Base-by-base conservation (phyloP, 2,113 vertebrate species). In the Cercocebus atys region DNA sequence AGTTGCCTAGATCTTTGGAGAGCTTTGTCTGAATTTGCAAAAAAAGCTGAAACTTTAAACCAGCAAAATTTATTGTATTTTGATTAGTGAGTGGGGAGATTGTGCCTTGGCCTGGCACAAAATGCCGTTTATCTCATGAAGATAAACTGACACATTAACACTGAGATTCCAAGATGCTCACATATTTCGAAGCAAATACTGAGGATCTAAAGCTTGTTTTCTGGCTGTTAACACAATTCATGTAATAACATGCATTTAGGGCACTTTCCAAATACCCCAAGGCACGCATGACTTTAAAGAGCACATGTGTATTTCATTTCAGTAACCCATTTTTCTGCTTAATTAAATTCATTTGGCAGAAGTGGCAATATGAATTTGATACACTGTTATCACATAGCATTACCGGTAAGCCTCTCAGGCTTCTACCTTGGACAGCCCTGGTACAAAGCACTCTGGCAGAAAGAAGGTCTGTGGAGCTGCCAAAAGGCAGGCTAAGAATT, bases 281-380 rank as follows among this genome's bases (percentile, higher is more conserved):
- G 97, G 98, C 97, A 97, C 0, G 25, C 82, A 45, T 85, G 32
- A 84, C 87, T 97, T 93, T 95, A 75, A 91, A 96, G 94, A 97
- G 95, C 93, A 98, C 96, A 96, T 96, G 70, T 97, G 96, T 73
- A 81, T 97, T 98, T 98, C 97, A 97, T 97, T 96, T 88, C 94
- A 97, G 78, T 90, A 97, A 97, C 81, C 90, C 79, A 97, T 72
- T 97, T 98, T 97, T 80, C 78, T 78, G 97, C 90, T 98, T 98
- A 98, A 98, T 98, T 98, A 96, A 97, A 97, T 97, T 86, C 90
- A 93, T 97, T 98, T 97, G 98, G 97, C 95, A 98, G 92, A 97
- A 96, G 85, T 89, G 78, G 86, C 68, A 6, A 95, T 97, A 95
- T 80, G 90, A 97, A 97, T 96, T 97, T 95, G 93, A 97, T 97